These are phyloP conservation scores for Serrognathus titanus DNA, from an alignment of 2,888 invertebrate genomes.

Conservation along the genomic window DNA sequence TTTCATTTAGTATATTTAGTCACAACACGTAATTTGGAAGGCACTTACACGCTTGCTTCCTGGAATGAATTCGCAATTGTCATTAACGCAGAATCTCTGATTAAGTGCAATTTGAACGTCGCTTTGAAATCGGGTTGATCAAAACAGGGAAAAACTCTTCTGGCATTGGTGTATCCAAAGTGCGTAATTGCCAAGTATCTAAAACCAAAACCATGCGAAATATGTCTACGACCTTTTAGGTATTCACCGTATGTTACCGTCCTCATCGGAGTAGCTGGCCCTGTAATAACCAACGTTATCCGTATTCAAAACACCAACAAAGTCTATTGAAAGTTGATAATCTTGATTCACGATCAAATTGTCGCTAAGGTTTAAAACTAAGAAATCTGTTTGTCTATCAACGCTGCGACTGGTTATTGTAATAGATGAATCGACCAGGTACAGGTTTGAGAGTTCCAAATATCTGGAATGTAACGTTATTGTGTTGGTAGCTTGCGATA, in stretches of 20 bases:
- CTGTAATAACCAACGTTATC: slow-evolving; percentile 12
- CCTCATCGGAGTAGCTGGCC: slow-evolving; percentile 6
- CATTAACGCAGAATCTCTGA: slow-evolving; percentile 18
- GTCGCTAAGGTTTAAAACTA: slow-evolving; percentile 1
- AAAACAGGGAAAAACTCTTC: slow-evolving; percentile 71
- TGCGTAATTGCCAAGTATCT: slow-evolving; percentile 13
- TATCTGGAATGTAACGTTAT: slow-evolving; percentile 18
- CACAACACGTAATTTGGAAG: no score
- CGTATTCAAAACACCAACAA: not conserved
- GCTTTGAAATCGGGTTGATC: slow-evolving; percentile 56
- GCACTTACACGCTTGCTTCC: slow-evolving; percentile 1
- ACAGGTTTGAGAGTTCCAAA: not conserved
- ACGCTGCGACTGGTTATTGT: no score
- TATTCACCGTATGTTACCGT: no score
- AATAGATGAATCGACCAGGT: no score
- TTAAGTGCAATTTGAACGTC: slow-evolving; percentile 44
- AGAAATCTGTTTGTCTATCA: slow-evolving; percentile 4
- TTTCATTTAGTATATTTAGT: no score
- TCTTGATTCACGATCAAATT: not conserved
- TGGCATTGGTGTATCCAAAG: slow-evolving; percentile 46
- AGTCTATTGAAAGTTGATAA: slow-evolving; percentile 9
- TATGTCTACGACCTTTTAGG: no score
- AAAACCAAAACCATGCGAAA: no score
- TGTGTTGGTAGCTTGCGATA: slow-evolving; percentile 2
- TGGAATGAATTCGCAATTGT: slow-evolving; percentile 6